phyloP scores from a whole-genome alignment of 2,888 invertebrate genomes.

The Gastrophysa polygoni region DNA sequence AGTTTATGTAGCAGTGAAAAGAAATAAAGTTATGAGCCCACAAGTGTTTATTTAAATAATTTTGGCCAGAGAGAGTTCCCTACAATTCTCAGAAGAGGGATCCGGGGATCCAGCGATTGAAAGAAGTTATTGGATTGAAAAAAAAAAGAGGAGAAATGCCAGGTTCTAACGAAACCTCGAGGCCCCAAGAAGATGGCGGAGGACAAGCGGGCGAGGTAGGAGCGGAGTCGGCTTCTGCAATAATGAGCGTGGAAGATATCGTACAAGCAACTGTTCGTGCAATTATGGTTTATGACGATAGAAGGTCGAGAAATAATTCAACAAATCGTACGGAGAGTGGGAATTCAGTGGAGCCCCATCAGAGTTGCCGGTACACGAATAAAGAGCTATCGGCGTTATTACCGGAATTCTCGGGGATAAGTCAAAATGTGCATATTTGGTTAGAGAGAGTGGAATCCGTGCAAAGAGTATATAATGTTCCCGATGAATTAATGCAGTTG shows the following conservation, averaged over 20 bases:
- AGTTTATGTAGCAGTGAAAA: too few species aligned
- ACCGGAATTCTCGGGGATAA: slow-evolving; percentile 13
- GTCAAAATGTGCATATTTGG: not conserved
- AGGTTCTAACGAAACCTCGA: too few species aligned
- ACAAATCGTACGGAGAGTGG: too few species aligned
- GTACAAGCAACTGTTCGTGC: too few species aligned
- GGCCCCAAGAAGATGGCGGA: not conserved
- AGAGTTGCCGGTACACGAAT: not conserved
- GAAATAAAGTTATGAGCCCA: too few species aligned
- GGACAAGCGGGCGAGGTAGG: not conserved
- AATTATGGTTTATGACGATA: too few species aligned
- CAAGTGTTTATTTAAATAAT: too few species aligned
- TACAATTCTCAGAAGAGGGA: not conserved
- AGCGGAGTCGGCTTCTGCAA: not conserved
- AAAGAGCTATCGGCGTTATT: slow-evolving; percentile 18
- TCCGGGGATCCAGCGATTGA: not conserved
- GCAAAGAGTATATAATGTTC: not conserved
- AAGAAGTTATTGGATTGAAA: too few species aligned
- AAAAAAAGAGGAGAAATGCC: too few species aligned
- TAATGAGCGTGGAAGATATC: not conserved
- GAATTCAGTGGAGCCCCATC: too few species aligned
- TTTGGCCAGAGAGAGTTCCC: not conserved
- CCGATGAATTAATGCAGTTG: not conserved
- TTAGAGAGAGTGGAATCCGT: not conserved
- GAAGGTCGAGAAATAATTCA: too few species aligned